A percentile compares a stretch with the other conserved stretches of the same genome.
These are phyloP conservation scores for Eciton burchellii DNA, from an alignment of 1,140 invertebrate genomes.

Conservation along the genomic window DNA sequence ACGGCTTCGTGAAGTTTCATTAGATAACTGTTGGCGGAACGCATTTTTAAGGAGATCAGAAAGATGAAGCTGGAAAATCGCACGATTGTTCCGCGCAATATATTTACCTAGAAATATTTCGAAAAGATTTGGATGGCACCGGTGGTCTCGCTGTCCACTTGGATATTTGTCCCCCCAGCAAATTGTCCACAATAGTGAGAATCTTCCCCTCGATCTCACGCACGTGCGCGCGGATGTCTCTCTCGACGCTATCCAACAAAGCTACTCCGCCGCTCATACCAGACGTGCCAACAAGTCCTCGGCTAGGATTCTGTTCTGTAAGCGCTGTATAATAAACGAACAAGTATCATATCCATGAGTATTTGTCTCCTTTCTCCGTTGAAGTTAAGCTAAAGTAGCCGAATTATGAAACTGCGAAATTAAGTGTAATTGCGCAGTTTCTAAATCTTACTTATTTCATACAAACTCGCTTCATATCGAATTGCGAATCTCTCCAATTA, in stretches of 20 bases:
- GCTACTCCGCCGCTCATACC: constrained; percentile 81
- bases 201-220: constrained; percentile 97
- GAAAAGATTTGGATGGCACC: constrained; percentile 96
- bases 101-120: constrained; percentile 92
- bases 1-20: constrained; percentile 97
- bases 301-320: constrained; percentile 78
- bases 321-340: constrained; percentile 71
- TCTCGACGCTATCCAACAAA: constrained; percentile 89
- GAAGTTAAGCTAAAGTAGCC: background rate
- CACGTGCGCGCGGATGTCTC: constrained; percentile 95
- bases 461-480: background rate
- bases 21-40: constrained; percentile 89
- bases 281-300: constrained; percentile 76
- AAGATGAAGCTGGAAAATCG: constrained; percentile 16
- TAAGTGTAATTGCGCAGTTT: background rate
- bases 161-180: constrained; percentile 91
- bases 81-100: background rate
- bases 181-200: constrained; percentile 94
- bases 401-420: no score
- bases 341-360: constrained; percentile 8
- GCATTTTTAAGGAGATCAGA: constrained; percentile 66
- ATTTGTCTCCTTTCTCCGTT: background rate
- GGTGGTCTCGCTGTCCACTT: constrained; percentile 97
- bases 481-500: constrained; percentile 45
- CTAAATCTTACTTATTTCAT: constrained; percentile 3